A percentile compares a stretch with the other conserved stretches of the same genome.
These are phyloP conservation scores for Dendrophyllia cribrosa DNA, from an alignment of 64 coral and sea anemone genomes.

Conservation along the genomic window DNA sequence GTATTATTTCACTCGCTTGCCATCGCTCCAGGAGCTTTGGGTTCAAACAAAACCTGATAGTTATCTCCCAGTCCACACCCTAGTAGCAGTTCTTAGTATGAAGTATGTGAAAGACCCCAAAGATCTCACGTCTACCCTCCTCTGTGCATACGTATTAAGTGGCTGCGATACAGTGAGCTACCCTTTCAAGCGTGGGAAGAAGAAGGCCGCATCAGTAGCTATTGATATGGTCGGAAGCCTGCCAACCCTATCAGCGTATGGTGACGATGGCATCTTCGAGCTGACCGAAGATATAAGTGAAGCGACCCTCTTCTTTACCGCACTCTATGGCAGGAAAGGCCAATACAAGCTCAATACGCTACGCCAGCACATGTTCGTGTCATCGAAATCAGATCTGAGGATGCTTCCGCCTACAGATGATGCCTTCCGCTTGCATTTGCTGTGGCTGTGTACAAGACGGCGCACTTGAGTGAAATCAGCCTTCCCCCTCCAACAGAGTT, in stretches of 20 bases:
- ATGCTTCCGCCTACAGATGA: slow-evolving; percentile 28
- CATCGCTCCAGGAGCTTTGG: slow-evolving; percentile 25
- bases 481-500: slow-evolving; percentile 35
- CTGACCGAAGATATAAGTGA: not conserved
- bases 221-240: slow-evolving; percentile 9
- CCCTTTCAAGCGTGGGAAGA: slow-evolving; percentile 32
- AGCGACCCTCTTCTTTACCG: slow-evolving; percentile 1
- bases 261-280: not conserved
- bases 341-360: slow-evolving; percentile 5
- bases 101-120: not conserved
- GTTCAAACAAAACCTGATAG: slow-evolving; percentile 16
- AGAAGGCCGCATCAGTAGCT: not conserved
- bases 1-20: not conserved
- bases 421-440: not conserved
- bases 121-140: not conserved
- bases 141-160: slow-evolving; percentile 1
- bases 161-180: slow-evolving; percentile 39
- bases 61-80: not conserved
- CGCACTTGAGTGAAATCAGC: not conserved
- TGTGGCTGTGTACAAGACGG: slow-evolving; percentile 15
- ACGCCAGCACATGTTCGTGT: slow-evolving; percentile 14
- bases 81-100: not conserved
- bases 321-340: slow-evolving; percentile 24
- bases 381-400: slow-evolving; percentile 11
- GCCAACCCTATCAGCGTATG: not conserved